Evolutionary conservation across 2,888 invertebrate genomes (phyloP), one percentile per base, ranked within the genome.

Genomic region (Phyllotreta striolata): DNA sequence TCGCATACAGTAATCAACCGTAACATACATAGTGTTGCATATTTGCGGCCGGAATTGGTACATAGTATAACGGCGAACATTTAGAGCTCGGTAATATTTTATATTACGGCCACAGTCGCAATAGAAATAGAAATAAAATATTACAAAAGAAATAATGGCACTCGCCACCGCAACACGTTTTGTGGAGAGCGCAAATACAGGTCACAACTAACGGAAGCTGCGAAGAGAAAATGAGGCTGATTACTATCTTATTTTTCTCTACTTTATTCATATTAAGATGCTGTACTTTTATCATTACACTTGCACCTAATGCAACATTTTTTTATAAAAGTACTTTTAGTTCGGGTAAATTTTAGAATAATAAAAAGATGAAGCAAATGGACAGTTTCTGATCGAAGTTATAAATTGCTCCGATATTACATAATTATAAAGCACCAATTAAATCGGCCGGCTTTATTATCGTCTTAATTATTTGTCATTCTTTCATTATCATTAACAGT

Each of bases 141-240:
- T 69, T 63, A 62, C 63, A 69, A 66, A 69, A 67, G 64, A 62
- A 66, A 66, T 67, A 67, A 70, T 64, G 62, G 60, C 46, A 67
- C 51, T 64, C 62, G 68, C 67, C 69, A 71, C 72, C 72, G 61
- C 73, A 73, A 63, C 71, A 72, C 69, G 70, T 71, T 69, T 70
- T 70, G 71, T 73, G 70, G 67, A 72, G 66, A 64, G 58, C 57
- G 66, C 66, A 64, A 69, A 70, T 72, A 71, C 68, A 66, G 72
- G 71, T 71, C 72, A 71, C 46, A 70, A 58, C 40, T 72, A 73
- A 71, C 73, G 72, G 73, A 73, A 72, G 70, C 70, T 63, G 58
- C 62, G 35, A 51, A 62, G 51, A 47, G 65, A 66, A 66, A 73
- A 68, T 69, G 71, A 71, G 71, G 72, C 66, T 71, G 71, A 73